Conservation (phyloP, 2,797 vertebrate genomes). For the Enteromius thamalakanensis region DNA sequence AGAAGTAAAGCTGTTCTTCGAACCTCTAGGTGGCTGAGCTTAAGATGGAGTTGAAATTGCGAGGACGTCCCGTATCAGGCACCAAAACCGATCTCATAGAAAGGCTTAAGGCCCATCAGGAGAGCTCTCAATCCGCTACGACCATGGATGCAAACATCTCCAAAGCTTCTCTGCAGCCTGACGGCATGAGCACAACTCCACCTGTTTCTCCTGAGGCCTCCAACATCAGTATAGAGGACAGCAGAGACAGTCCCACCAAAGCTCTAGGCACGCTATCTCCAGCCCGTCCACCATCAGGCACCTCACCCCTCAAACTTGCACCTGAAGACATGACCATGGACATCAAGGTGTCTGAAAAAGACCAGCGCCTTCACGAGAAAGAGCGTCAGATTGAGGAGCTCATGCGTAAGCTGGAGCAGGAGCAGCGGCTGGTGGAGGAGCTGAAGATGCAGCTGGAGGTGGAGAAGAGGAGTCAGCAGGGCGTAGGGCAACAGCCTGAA, state of each 20-base stretch:
- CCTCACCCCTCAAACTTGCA: constrained; percentile 68
- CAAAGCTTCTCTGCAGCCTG: constrained; percentile 62
- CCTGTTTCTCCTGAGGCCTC: constrained; percentile 88
- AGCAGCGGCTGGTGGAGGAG: constrained; percentile 94
- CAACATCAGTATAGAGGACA: constrained; percentile 82
- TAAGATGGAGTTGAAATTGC: constrained; percentile 92
- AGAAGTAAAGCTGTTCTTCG: background rate
- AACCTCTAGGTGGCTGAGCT: constrained; percentile 89
- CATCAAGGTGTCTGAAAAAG: constrained; percentile 79
- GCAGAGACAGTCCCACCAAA: constrained; percentile 77
- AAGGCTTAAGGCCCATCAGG: constrained; percentile 87
- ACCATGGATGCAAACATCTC: constrained; percentile 59
- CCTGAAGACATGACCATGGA: constrained; percentile 72
- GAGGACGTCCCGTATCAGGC: constrained; percentile 93
- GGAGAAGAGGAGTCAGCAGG: constrained; percentile 87
- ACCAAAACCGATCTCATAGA: constrained; percentile 96
- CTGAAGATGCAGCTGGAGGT: constrained; percentile 95
- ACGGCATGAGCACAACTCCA: constrained; percentile 78
- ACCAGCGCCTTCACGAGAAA: constrained; percentile 93
- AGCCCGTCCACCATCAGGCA: constrained; percentile 51
- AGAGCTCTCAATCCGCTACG: constrained; percentile 72
- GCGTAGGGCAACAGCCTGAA: constrained; percentile 62
- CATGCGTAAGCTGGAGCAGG: constrained; percentile 92
- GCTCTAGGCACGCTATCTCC: constrained; percentile 80
- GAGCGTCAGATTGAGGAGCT: constrained; percentile 95